A percentile compares a stretch with the other conserved stretches of the same genome.
phyloP scores from a whole-genome alignment of 2,888 invertebrate species.

The Abscondita cerata region DNA sequence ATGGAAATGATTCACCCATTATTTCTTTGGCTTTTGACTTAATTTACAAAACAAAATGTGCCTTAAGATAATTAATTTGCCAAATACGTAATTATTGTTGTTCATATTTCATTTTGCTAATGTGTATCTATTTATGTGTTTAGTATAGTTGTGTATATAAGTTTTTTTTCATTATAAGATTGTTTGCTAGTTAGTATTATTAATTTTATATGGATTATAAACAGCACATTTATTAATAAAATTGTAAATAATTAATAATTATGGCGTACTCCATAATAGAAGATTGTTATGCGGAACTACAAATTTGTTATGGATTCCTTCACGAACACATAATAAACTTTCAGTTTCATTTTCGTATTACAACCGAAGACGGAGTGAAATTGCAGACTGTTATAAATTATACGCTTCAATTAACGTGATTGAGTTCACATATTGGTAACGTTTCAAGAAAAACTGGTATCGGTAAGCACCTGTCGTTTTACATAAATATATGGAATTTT shows the following conservation, averaged over 20 bases:
- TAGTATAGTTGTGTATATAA: neutral
- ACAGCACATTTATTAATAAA: conserved; percentile 28
- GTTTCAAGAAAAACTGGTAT: neutral
- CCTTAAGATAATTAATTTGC: conserved; percentile 32
- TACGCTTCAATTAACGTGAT: neutral
- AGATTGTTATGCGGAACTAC: conserved; percentile 1
- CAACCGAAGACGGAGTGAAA: conserved; percentile 15
- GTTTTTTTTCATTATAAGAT: conserved; percentile 7
- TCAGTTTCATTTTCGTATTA: conserved; percentile 14
- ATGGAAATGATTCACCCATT: conserved; percentile 19
- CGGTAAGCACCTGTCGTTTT: neutral
- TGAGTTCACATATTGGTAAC: neutral
- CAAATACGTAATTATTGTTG: conserved; percentile 24
- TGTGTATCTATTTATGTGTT: conserved; percentile 18
- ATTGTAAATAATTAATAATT: conserved; percentile 1
- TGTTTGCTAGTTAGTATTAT: conserved; percentile 25
- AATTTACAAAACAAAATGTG: conserved; percentile 21
- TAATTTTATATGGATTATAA: conserved; percentile 26
- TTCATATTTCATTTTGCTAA: conserved; percentile 10
- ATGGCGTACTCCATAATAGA: conserved; percentile 11
- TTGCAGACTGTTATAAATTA: neutral
- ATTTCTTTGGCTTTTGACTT: conserved; percentile 18
- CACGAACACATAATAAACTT: conserved; percentile 6
- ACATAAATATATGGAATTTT: neutral
- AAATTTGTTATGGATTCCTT: conserved; percentile 1